Base-by-base conservation (phyloP, 2,113 vertebrate species). In the Maccullochella peelii region DNA sequence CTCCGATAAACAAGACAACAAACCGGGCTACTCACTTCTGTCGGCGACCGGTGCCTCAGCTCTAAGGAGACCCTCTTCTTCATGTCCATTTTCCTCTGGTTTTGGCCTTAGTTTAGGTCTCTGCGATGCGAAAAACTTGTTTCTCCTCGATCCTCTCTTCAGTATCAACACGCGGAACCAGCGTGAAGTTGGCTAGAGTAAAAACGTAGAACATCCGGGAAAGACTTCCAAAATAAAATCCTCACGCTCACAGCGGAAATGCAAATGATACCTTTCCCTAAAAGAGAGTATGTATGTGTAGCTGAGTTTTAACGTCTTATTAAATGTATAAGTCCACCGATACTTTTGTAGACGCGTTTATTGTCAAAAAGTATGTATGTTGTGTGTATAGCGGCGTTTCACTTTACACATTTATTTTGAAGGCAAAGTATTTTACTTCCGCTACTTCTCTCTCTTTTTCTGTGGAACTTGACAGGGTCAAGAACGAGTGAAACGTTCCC, bases 11-110 rank as follows among this genome's bases (percentile, higher is more conserved):
- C 38, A 67, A n/a, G 6, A 15, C 9, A 12, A 23, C 20, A 61
- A 66, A 23, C 27, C 23, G 8, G 18, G 42, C 0, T 1, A 79
- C 93, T 93, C 49, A 95, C 95, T 86, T 96, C 95, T 2, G 90
- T 40, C 0, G 94, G 94, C 6, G 94, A 95, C 90, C 92, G 92
- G 88, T 95, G 94, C 79, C 94, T 83, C 66, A 96, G 87, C 52
- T 95, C 94, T 59, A 94, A 50, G 2, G 85, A 91, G 23, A 96
- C 80, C 90, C 93, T 73, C 90, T 94, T 94, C 73, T 93, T 91
- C 93, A 95, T 91, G 42, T 96, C 94, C 95, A 96, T 95, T 27
- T 89, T 91, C 42, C 61, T 77, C 76, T 30, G 49, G 1, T 80
- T 91, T 52, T n/a, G 36, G 58, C 55, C 80, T 74, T 6, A 65